phyloP scores from a whole-genome alignment of 2,797 vertebrate genomes.

The Hyperoplus lanceolatus region DNA sequence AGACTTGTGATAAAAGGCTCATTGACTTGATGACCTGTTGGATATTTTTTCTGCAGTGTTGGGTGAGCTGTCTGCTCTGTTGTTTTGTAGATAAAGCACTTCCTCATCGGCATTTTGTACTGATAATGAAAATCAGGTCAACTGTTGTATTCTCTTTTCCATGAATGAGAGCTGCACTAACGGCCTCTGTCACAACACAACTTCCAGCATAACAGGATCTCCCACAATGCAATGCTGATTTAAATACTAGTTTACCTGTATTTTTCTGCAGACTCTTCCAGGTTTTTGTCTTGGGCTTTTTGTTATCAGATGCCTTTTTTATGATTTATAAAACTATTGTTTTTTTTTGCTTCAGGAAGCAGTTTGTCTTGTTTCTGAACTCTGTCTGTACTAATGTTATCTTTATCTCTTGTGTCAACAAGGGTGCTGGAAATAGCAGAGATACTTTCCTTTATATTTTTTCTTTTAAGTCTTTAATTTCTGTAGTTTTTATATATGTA shows the following conservation, averaged over 20 bases:
- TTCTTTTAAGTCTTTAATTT: background rate
- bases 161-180: background rate
- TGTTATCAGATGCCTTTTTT: slow-evolving; percentile 12
- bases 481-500: background rate
- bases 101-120: slow-evolving; percentile 27
- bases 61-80: background rate
- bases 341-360: slow-evolving; percentile 23
- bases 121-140: slow-evolving; percentile 37
- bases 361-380: slow-evolving; percentile 11
- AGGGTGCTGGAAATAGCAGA: background rate
- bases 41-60: slow-evolving; percentile 10
- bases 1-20: slow-evolving; percentile 31
- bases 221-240: slow-evolving; percentile 4
- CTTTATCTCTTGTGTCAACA: background rate
- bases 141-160: background rate
- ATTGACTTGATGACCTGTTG: slow-evolving; percentile 28
- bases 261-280: slow-evolving; percentile 7
- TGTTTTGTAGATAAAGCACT: slow-evolving; percentile 34
- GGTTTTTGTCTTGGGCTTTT: slow-evolving; percentile 3
- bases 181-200: background rate
- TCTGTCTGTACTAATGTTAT: background rate
- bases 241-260: background rate
- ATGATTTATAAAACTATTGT: slow-evolving; percentile 8
- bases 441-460: background rate
- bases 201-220: background rate